Evolutionary conservation across 2,113 vertebrate species (phyloP).

Genomic region (Eira barbara): DNA sequence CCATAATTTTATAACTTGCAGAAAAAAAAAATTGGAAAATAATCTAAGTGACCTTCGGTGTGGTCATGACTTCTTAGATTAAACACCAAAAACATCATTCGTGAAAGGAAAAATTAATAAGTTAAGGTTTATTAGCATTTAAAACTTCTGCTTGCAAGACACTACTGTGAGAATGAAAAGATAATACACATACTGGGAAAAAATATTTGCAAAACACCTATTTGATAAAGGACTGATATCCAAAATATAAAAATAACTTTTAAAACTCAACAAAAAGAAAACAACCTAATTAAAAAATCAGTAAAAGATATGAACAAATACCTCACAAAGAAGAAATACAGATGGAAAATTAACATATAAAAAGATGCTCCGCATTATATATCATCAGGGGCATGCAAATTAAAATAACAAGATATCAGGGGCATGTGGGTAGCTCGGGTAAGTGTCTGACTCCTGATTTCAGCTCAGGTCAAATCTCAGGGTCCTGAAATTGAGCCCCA

Average conservation of each 20-base stretch:
- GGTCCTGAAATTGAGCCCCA: neutral
- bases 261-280: neutral
- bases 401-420: neutral
- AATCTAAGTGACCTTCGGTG: neutral
- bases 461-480: neutral
- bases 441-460: neutral
- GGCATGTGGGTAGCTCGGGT: neutral
- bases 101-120: neutral
- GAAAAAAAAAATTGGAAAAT: neutral
- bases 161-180: neutral
- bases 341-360: neutral
- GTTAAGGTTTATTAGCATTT: neutral
- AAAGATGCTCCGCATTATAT: neutral
- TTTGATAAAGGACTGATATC: neutral
- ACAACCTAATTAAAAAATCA: neutral
- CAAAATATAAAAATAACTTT: neutral
- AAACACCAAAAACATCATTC: neutral
- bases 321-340: neutral
- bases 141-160: neutral
- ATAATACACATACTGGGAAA: neutral
- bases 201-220: constrained; percentile 8
- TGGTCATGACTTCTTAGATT: neutral
- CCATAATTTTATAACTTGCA: neutral
- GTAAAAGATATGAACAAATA: neutral
- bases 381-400: neutral